Percentiles rank a stretch among this genome's conserved stretches.
Conservation (phyloP, 2,797 vertebrate species). For the Dermochelys coriacea region DNA sequence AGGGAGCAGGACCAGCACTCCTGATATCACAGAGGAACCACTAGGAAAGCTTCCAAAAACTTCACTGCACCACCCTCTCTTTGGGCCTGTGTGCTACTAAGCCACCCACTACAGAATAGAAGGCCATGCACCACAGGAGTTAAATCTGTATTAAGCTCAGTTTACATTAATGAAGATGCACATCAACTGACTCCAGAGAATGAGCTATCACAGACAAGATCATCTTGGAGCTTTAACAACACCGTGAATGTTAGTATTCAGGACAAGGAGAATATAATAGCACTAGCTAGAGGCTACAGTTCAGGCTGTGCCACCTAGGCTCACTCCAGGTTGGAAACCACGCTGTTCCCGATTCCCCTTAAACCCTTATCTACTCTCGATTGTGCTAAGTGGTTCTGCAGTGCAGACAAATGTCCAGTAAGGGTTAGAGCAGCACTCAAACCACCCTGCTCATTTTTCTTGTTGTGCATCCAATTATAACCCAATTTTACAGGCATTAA, state of each 20-base stretch:
- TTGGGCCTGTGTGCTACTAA: background rate
- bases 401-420: background rate
- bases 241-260: background rate
- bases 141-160: rapidly evolving
- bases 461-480: background rate
- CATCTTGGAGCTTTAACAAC: background rate
- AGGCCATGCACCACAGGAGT: background rate
- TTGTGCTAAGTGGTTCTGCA: background rate
- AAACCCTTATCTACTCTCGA: background rate
- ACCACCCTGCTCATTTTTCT: background rate
- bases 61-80: background rate
- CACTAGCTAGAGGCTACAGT: background rate
- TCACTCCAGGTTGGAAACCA: background rate
- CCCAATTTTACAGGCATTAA: background rate
- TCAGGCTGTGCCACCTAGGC: background rate
- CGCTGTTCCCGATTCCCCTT: background rate
- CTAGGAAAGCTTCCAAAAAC: background rate
- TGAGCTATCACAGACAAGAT: background rate
- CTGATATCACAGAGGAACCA: background rate
- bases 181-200: background rate
- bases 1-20: background rate
- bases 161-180: background rate
- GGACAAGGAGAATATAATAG: rapidly evolving
- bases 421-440: background rate
- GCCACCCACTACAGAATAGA: background rate